phyloP scores from a whole-genome alignment of 2,113 vertebrate genomes.

The Haemorhous mexicanus region DNA sequence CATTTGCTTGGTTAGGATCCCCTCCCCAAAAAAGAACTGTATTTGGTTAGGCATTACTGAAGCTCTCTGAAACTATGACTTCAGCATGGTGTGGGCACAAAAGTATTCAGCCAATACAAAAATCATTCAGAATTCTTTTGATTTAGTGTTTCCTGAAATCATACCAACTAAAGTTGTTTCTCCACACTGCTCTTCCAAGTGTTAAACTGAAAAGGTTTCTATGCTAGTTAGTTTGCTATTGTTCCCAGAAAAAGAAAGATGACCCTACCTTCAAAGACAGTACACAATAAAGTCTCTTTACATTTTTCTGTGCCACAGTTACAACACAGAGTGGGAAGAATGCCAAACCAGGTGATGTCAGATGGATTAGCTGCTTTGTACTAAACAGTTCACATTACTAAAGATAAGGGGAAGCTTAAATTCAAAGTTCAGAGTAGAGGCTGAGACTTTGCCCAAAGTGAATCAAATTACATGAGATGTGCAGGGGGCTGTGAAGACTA shows the following conservation, averaged over 20 bases:
- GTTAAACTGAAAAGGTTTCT: neutral
- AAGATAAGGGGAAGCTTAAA: conserved; percentile 26
- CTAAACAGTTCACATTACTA: neutral
- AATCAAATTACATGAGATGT: neutral
- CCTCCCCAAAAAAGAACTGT: neutral
- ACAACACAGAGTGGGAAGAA: neutral
- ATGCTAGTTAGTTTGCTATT: neutral
- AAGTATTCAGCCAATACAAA: neutral
- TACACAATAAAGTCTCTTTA: neutral
- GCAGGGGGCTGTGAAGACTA: neutral
- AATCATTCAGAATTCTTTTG: neutral
- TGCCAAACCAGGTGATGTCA: conserved; percentile 53
- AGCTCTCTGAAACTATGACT: neutral
- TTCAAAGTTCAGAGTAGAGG: neutral
- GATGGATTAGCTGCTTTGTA: conserved; percentile 42
- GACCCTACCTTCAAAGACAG: conserved; percentile 13
- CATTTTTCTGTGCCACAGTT: neutral
- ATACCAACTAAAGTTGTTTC: neutral
- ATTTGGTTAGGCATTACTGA: neutral
- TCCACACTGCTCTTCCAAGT: neutral
- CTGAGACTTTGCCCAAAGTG: neutral
- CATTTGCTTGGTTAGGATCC: neutral
- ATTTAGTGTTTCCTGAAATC: neutral
- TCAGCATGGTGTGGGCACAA: neutral
- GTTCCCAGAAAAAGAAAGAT: conserved; percentile 3